A percentile compares a stretch with the other conserved stretches of the same genome.
These are phyloP conservation scores for Drosophila neotestacea DNA, from an alignment of 2,888 invertebrate species.

Conservation along the genomic window DNA sequence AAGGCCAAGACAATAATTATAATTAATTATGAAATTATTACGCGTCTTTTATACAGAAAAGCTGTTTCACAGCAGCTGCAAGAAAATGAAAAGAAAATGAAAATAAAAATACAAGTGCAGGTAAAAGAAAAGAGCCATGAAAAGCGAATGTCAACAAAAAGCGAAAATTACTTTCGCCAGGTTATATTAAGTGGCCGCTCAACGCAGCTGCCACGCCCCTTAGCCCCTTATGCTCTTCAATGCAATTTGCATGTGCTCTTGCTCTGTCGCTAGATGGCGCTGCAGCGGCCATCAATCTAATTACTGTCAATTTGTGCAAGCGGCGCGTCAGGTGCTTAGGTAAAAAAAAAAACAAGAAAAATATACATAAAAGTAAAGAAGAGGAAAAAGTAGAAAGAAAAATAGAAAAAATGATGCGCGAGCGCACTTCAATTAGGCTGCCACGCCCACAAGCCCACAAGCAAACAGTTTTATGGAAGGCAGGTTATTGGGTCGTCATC, in stretches of 20 bases:
- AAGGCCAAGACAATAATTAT: conserved; percentile 39
- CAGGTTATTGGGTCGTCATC: conserved; percentile 55
- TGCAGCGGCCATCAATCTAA: conserved; percentile 72
- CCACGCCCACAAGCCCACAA: conserved; percentile 11
- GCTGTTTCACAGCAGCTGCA: conserved; percentile 4
- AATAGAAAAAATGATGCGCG: conserved; percentile 14
- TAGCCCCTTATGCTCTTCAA: background rate
- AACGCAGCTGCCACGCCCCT: conserved; percentile 43
- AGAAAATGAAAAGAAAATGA: conserved; percentile 17
- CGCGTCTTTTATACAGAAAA: conserved; percentile 26
- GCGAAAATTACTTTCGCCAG: conserved; percentile 75
- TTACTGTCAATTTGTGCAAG: conserved; percentile 72
- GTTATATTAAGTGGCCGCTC: conserved; percentile 53
- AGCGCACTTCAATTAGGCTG: conserved; percentile 62
- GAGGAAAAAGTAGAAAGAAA: too few relatives aligned
- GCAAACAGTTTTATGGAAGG: conserved; percentile 3
- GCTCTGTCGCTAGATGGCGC: conserved; percentile 44
- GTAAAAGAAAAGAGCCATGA: conserved; percentile 22
- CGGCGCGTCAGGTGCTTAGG: conserved; percentile 6
- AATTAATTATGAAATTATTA: conserved; percentile 62
- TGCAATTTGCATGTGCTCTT: conserved; percentile 60
- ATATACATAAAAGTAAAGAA: background rate
- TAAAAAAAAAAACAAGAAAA: background rate
- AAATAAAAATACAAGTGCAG: background rate
- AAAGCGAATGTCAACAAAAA: conserved; percentile 55